A percentile compares a stretch with the other conserved stretches of the same genome.
Conservation (phyloP, 2,113 vertebrate species). For the Anas platyrhynchos region DNA sequence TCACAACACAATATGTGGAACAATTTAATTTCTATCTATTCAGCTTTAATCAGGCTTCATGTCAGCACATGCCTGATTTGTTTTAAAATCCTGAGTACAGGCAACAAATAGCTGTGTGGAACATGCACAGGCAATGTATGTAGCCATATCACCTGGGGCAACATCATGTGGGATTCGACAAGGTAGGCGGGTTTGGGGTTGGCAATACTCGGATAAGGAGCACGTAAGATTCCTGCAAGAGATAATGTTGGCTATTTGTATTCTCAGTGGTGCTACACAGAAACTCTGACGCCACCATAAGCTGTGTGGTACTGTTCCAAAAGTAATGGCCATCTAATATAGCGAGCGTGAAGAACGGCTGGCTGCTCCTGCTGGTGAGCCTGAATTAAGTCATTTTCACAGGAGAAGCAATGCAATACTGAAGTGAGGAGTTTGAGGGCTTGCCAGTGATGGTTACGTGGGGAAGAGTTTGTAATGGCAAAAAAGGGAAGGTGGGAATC, state of each 20-base stretch:
- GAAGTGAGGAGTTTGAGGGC: not conserved
- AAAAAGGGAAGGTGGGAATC: not conserved
- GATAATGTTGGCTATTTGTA: not conserved
- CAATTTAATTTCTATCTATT: not conserved
- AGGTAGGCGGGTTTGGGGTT: not conserved
- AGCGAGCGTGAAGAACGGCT: not conserved
- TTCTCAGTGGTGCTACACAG: not conserved
- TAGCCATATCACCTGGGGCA: not conserved
- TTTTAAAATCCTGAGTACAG: not conserved
- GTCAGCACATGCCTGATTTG: not conserved
- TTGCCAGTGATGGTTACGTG: fast-evolving
- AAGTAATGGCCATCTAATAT: not conserved
- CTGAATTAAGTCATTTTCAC: not conserved
- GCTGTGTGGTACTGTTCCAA: not conserved
- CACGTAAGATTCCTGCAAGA: not conserved
- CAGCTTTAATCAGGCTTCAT: not conserved
- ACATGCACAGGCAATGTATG: not conserved
- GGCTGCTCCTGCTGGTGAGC: not conserved
- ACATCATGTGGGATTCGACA: not conserved
- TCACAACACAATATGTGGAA: not conserved
- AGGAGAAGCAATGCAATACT: not conserved
- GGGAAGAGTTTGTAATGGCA: not conserved
- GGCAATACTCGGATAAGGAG: not conserved
- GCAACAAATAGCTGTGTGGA: not conserved
- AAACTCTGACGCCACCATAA: not conserved